Evolutionary conservation across 2,888 invertebrate genomes (phyloP), one percentile per base, ranked within the genome.

Genomic region (Lordiphosa andalusiaca): DNA sequence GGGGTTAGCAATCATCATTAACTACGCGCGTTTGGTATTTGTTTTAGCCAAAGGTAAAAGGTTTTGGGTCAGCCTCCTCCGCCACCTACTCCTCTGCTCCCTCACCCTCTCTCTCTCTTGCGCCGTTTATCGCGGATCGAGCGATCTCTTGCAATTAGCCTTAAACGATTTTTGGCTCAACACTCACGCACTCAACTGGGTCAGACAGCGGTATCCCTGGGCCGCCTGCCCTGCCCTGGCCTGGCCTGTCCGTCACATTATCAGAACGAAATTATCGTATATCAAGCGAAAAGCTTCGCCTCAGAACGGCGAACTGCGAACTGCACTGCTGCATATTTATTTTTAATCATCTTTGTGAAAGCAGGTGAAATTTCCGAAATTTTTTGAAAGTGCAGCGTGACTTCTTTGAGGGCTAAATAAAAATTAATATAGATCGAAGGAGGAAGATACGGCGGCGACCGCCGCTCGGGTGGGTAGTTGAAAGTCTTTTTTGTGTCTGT

Each of bases 341-440:
- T 81, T 81, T 84, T 81, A 84, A 86, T 81, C 83, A 85, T 84
- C 78, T 82, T 83, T 75, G 84, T 84, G 86, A 85, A 87, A 87
- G 87, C 85, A 85, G 87, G 87, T 87, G 85, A 86, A 85, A 87
- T 87, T 81, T 41, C 33, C 6, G 44, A 33, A 16, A 33, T 44
- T 40, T 78, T 78, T 78, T 85, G 85, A 85, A 78, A 78, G 85
- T 85, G 82, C 84, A 66, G 84, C 83, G 80, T 85, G 86, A 84
- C 78, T 83, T 48, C 40, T 50, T 36, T 49, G 37, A 53, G 40
- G 23, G 64, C 62, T 73, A 63, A 70, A 74, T 78, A 84, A 77
- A 84, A 84, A 81, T 77, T 84, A 87, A 87, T 87, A 86, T 86
- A 87, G 85, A 85, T 85, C 80, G 73, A 67, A 69, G 75, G 77